Evolutionary conservation across 2,888 invertebrate genomes (phyloP).

Genomic region (Melanostoma mellinum): DNA sequence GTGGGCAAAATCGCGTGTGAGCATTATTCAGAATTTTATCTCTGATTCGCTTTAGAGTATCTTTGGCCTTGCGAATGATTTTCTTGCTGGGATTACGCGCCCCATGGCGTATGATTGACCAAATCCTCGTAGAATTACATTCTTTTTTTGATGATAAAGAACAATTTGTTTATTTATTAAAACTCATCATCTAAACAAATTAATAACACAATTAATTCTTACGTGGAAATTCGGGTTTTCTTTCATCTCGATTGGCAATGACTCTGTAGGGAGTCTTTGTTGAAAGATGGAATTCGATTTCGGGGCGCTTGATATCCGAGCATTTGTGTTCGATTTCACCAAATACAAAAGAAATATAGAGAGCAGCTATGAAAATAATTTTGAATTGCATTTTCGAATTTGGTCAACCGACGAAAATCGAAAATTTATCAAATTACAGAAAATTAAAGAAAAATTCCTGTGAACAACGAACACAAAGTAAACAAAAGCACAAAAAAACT

Average conservation of each 20-base stretch:
- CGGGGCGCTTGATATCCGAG: conserved; percentile 76
- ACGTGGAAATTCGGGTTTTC: conserved; percentile 85
- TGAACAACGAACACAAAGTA: conserved; percentile 63
- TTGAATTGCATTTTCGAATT: conserved; percentile 58
- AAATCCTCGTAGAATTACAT: conserved; percentile 86
- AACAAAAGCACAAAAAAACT: conserved; percentile 64
- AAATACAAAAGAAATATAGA: conserved; percentile 63
- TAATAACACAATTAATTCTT: conserved; percentile 71
- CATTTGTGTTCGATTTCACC: conserved; percentile 73
- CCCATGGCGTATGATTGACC: conserved; percentile 90
- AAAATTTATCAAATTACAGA: conserved; percentile 50
- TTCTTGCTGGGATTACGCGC: conserved; percentile 87
- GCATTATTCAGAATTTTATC: conserved; percentile 78
- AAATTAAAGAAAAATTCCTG: conserved; percentile 51
- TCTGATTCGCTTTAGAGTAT: conserved; percentile 82
- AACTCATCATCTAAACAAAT: conserved; percentile 6
- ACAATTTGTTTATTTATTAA: conserved; percentile 28
- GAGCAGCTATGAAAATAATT: conserved; percentile 46
- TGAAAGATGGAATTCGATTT: conserved; percentile 84
- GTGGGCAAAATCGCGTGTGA: conserved; percentile 83
- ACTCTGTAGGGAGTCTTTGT: conserved; percentile 90
- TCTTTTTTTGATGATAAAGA: conserved; percentile 81
- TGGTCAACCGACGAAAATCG: conserved; percentile 22
- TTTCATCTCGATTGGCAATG: conserved; percentile 86
- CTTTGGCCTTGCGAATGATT: conserved; percentile 84